Evolutionary conservation across 2,797 vertebrate genomes (phyloP).

Genomic region (Artibeus lituratus): DNA sequence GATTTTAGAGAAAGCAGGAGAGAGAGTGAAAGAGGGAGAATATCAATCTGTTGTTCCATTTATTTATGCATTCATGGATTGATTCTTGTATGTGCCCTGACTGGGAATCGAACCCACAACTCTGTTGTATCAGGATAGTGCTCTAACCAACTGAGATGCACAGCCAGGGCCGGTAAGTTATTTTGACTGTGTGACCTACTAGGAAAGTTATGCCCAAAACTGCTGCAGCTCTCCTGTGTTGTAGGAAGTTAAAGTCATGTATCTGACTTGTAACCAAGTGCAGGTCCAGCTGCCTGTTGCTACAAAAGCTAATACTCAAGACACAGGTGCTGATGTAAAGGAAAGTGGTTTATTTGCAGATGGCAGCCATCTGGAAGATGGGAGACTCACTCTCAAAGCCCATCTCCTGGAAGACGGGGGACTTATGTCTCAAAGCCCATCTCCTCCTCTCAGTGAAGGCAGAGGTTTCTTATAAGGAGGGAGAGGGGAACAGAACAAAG

Average conservation of each 20-base stretch:
- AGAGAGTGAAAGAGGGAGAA: too few relatives aligned
- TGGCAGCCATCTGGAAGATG: neutral
- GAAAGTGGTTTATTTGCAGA: neutral
- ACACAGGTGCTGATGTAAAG: neutral
- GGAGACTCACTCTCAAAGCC: neutral
- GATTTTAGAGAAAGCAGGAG: neutral
- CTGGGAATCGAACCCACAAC: neutral
- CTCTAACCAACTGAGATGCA: neutral
- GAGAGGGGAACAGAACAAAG: too few relatives aligned
- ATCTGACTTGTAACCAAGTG: neutral
- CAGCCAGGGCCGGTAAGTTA: neutral
- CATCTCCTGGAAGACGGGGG: too few relatives aligned
- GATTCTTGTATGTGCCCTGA: neutral
- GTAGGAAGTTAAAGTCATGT: neutral
- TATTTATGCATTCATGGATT: neutral
- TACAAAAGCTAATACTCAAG: neutral
- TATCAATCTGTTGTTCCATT: neutral
- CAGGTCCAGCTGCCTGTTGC: neutral
- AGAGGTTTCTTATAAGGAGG: too few relatives aligned
- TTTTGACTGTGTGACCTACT: neutral
- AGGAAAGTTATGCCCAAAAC: neutral
- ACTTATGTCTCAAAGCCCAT: too few relatives aligned
- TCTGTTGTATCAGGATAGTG: neutral
- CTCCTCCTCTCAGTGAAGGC: too few relatives aligned
- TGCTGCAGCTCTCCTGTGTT: neutral